A percentile compares a stretch with the other conserved stretches of the same genome.
Conservation (phyloP, 2,888 invertebrate genomes). For the Unio delphinus region DNA sequence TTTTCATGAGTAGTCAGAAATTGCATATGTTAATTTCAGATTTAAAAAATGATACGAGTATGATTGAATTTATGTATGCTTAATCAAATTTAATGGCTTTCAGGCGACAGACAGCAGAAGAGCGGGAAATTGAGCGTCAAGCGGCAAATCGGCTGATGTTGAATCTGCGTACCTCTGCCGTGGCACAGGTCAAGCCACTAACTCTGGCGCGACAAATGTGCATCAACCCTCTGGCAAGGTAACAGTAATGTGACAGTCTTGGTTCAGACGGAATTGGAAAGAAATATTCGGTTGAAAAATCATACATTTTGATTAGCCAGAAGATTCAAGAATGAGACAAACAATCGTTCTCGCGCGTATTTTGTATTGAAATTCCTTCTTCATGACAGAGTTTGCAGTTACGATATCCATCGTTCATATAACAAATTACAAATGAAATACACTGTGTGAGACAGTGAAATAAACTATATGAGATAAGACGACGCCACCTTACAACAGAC, state of each 20-base stretch:
- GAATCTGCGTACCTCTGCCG: slow-evolving; percentile 28
- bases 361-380: no score
- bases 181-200: slow-evolving; percentile 29
- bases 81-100: slow-evolving; percentile 17
- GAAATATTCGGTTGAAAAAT: background rate
- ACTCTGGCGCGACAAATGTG: slow-evolving; percentile 28
- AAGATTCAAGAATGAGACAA: background rate
- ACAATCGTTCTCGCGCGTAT: no score
- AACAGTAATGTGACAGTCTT: slow-evolving; percentile 17
- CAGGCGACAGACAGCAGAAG: slow-evolving; percentile 98
- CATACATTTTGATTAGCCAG: background rate
- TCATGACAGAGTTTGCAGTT: no score
- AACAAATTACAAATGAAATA: no score
- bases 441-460: no score
- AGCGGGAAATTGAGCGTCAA: slow-evolving; percentile 96
- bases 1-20: no score
- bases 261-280: background rate
- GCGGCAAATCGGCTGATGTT: slow-evolving; percentile 96
- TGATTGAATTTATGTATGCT: no score
- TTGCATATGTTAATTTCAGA: no score
- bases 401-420: no score
- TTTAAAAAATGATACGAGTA: no score
- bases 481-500: no score
- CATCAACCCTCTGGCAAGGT: slow-evolving; percentile 35
- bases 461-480: no score